Conservation (phyloP, 2,797 vertebrate genomes). For the Amblyopsis hoosieri region DNA sequence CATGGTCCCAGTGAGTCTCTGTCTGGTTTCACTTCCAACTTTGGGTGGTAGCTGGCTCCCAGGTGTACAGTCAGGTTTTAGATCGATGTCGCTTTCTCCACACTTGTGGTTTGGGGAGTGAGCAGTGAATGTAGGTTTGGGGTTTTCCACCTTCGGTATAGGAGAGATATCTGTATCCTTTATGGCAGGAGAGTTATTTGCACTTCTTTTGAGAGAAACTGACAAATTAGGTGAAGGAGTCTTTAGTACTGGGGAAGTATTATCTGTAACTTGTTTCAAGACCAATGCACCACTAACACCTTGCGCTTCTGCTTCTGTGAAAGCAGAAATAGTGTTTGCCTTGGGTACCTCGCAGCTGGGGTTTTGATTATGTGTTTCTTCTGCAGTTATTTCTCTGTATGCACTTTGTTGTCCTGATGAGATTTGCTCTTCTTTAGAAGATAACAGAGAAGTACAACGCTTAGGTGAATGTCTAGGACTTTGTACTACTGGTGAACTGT, state of each 20-base stretch:
- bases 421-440: constrained; percentile 23
- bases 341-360: not conserved
- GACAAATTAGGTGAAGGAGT: constrained; percentile 32
- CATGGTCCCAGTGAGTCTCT: constrained; percentile 54
- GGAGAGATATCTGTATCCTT: constrained; percentile 25
- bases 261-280: constrained; percentile 27
- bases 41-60: constrained; percentile 39
- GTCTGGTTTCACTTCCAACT: constrained; percentile 43
- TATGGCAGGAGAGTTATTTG: constrained; percentile 32
- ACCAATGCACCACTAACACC: not conserved
- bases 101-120: constrained; percentile 25
- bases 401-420: constrained; percentile 30
- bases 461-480: constrained; percentile 25
- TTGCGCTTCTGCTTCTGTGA: constrained; percentile 32
- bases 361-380: constrained; percentile 21
- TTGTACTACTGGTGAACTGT: constrained; percentile 24
- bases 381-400: constrained; percentile 26
- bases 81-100: constrained; percentile 35
- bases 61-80: constrained; percentile 36
- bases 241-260: constrained; percentile 14
- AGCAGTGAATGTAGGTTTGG: constrained; percentile 24
- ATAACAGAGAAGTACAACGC: constrained; percentile 24
- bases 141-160: constrained; percentile 31
- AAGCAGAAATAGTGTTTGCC: not conserved
- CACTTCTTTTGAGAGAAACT: constrained; percentile 24